phyloP scores from a whole-genome alignment of 2,113 vertebrate species.

The Regulus satrapa region DNA sequence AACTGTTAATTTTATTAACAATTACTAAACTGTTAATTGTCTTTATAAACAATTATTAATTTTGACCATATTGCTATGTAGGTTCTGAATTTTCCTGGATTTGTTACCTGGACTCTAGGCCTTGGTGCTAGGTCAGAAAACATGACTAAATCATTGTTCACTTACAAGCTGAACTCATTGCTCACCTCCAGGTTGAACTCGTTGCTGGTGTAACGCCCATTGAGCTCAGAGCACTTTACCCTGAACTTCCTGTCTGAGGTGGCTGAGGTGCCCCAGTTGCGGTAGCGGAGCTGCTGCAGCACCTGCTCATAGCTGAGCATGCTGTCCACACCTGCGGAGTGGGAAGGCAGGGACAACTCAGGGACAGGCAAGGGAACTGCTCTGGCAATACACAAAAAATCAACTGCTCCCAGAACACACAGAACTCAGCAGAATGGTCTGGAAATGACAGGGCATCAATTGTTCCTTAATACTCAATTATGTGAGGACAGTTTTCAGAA shows the following conservation, averaged over 20 bases:
- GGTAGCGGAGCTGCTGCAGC: conserved; percentile 84
- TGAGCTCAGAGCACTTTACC: conserved; percentile 94
- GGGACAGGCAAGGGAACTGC: neutral
- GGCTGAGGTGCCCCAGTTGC: conserved; percentile 74
- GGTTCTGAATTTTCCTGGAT: neutral
- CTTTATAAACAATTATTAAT: neutral
- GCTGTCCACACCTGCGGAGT: conserved; percentile 86
- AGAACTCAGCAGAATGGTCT: neutral
- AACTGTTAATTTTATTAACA: neutral
- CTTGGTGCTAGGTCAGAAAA: neutral
- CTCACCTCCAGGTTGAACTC: conserved; percentile 77
- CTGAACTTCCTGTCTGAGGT: conserved; percentile 81
- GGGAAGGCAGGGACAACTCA: neutral
- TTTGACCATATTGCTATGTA: neutral
- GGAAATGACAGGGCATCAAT: neutral
- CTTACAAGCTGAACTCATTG: conserved; percentile 67
- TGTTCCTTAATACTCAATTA: neutral
- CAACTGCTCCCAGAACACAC: neutral
- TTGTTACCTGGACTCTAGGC: neutral
- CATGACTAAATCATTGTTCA: conserved; percentile 20
- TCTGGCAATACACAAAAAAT: neutral
- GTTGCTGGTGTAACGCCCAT: conserved; percentile 93
- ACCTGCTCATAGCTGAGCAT: conserved; percentile 90
- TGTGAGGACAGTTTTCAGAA: neutral
- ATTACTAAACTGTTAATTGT: neutral